Evolutionary conservation across 2,888 invertebrate species (phyloP), one percentile per base, ranked within the genome.

Genomic region (Lasioglossum morio): DNA sequence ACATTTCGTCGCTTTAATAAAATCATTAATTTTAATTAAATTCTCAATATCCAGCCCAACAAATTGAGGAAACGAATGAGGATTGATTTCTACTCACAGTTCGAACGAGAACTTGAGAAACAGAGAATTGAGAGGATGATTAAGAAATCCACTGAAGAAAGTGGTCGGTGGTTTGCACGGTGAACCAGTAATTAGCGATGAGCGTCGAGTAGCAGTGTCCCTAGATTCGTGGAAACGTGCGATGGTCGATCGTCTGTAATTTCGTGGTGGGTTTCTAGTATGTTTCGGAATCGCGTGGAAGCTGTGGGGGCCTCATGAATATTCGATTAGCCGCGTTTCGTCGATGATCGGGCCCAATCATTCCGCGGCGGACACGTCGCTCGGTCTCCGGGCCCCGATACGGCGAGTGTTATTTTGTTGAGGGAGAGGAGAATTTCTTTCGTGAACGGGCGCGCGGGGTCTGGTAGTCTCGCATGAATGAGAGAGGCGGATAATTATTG

Each of bases 401-500:
- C 70, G 70, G n/a, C 78, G 82, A 75, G 72, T 82, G 78, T 82
- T 85, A 82, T 85, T 85, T 82, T 82, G 75, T 82, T 57, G 75
- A 81, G 60, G 60, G 60, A 60, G 60, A 69, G 84, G 53, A 37
- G 74, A 84, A 84, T 84, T 83, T 66, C 77, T 66, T 37, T 46
- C 40, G 63, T n/a, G 57, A 57, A 57, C 43, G 37, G 30, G 60
- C 66, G 79, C 63, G 27, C 73, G 34, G 34, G 66, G 8, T 30
- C 66, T 73, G 48, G 30, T 66, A 72, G 72, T n/a, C 76, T 66
- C 34, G 73, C 73, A 85, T 82, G 82, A 85, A 79, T 81, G 87
- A 85, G 82, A 79, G 77, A 79, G 77, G 79, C 73, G 82, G 79
- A 79, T 87, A 87, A 87, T 87, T 87, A 87, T 82, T 87, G 85